Evolutionary conservation across 1,140 invertebrate genomes (phyloP), one percentile per base, ranked within the genome.

Genomic region (Drosophila sp.): DNA sequence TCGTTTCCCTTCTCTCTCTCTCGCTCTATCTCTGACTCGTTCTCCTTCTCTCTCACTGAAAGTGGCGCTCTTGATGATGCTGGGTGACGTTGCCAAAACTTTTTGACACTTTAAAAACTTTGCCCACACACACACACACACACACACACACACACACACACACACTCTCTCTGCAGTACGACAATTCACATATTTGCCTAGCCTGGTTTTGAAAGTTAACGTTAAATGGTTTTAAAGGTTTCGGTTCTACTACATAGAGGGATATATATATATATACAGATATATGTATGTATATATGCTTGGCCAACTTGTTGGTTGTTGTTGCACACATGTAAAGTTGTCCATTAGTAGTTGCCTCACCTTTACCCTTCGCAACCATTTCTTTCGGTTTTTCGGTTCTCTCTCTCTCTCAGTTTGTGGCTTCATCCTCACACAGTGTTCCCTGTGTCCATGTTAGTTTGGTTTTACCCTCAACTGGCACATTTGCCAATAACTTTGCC

Each of bases 41-140:
- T 29, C 72, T 66, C 40, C 41, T 58, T 60, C 44, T 73, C 56
- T 44, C 4, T 4, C 7, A 23, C 17, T 57, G 76, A 66, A 75
- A 79, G 76, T 75, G 74, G 67, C 74, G 74, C 75, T 77, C 74
- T 71, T 77, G 75, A 77, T 77, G 75, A 72, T 72, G 70, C 65
- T 61, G 66, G 67, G 75, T 77, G 75, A 77, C 75, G 68, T 76
- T 77, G 74, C 75, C 61, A 56, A 79, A 80, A 80, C 76, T 80
- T 80, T 80, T 75, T 80, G 78, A 80, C 78, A 80, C 78, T 80
- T 79, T 80, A 79, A 80, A 80, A 80, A 79, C 76, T 80, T 80
- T 79, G 30, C 47, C 56, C 57, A 47, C 66, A 76, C 64, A 62
- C 70, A 41, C 41, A 11, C 30, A 61, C 8, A 50, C 17, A 41